Conservation (phyloP, 1,140 invertebrate genomes). For the Solen grandis region DNA sequence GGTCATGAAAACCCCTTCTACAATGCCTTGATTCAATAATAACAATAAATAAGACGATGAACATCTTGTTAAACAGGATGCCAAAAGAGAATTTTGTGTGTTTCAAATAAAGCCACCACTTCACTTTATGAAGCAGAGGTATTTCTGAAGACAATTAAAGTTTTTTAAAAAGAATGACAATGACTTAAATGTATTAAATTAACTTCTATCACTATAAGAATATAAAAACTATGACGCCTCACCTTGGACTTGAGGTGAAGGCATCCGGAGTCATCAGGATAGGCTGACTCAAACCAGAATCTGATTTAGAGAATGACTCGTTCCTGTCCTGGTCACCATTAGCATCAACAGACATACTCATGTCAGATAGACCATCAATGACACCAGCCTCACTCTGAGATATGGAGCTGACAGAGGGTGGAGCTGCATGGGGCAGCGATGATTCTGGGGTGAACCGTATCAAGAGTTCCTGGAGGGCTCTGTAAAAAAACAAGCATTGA, state of each 20-base stretch:
- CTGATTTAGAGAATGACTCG: conserved; percentile 31
- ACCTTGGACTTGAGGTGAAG: conserved; percentile 83
- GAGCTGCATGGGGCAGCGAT: conserved; percentile 60
- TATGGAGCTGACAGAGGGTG: conserved; percentile 74
- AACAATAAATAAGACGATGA: too few species aligned
- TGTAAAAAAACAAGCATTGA: conserved; percentile 59
- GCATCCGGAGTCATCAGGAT: conserved; percentile 92
- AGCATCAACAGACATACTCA: conserved; percentile 71
- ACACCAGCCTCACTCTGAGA: conserved; percentile 79
- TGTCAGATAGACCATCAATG: conserved; percentile 29
- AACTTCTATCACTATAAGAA: too few species aligned
- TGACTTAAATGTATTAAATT: too few species aligned
- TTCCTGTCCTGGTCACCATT: conserved; percentile 59
- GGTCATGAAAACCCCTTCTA: too few species aligned
- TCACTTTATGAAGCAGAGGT: too few species aligned
- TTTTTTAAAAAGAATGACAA: too few species aligned
- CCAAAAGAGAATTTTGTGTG: too few species aligned
- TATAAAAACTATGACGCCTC: too few species aligned
- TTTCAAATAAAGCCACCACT: too few species aligned
- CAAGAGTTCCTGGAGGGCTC: conserved; percentile 91
- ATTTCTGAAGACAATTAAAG: too few species aligned
- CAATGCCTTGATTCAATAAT: too few species aligned
- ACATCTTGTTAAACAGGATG: too few species aligned
- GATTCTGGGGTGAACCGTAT: conserved; percentile 87
- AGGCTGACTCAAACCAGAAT: conserved; percentile 53